Base-by-base conservation (phyloP, 2,797 vertebrate genomes). In the Phoebastria nigripes region DNA sequence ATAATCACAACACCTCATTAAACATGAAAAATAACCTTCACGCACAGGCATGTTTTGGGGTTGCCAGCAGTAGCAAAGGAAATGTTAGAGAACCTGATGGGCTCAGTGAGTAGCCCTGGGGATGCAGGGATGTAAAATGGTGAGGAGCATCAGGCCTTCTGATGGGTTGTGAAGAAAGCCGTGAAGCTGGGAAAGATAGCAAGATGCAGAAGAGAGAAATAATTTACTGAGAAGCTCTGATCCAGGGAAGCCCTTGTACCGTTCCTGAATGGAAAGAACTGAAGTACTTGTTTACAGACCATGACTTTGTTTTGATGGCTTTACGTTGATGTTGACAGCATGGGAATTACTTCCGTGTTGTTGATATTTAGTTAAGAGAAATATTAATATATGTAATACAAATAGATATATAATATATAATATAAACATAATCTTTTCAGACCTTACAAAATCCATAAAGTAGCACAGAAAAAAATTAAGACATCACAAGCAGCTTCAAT, bases 1-100 rank as follows among this genome's bases (percentile, higher is more conserved):
- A 77, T 83, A 94, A 97, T 88, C 85, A 93, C 33, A 62, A 8
- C 42, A 86, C 26, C 66, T 95, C 46, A 80, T 96, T 92, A 89
- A 76, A 51, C 65, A 76, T 83, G 54, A 81, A 83, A 94, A 95
- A 59, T 76, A 87, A 59, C 58, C 42, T 69, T 89, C 51, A 63
- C 2, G n/a, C 31, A 25, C 29, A 37, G 86, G 49, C 82, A 73
- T 70, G 77, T 90, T 89, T 71, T 56, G 29, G 47, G 33, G 28
- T 59, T 95, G 51, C 59, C 49, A 69, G 55, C 13, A 90, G 67
- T 61, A 88, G 44, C 39, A 62, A 74, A 90, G 61, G 59, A 87
- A 80, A 66, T 58, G 24, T 52, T 88, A 35, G 21, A 37, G 15
- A 26, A 20, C 19, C 31, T 46, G 29, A 58, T 2, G 7, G 18